Percentiles rank a stretch among this genome's conserved stretches.
These are phyloP conservation scores for Microchirus variegatus DNA, from an alignment of 2,797 vertebrate species.

Conservation along the genomic window DNA sequence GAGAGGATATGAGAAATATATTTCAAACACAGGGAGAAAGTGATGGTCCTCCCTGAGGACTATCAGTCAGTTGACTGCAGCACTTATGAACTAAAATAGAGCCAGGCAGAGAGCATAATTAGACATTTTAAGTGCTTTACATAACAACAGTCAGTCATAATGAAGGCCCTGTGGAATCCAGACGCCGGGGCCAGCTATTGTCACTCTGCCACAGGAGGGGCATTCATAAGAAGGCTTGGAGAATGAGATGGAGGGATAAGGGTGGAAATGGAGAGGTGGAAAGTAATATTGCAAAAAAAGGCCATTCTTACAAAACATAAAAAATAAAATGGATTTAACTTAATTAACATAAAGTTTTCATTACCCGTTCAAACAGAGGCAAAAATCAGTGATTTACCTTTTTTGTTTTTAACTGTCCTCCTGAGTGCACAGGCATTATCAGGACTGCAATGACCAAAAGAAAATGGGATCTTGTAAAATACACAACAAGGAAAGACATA, in stretches of 20 bases:
- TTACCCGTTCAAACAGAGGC: slow-evolving; percentile 17
- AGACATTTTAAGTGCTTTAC: slow-evolving; percentile 81
- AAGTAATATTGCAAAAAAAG: slow-evolving; percentile 39
- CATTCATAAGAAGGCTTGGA: slow-evolving; percentile 46
- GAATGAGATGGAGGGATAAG: slow-evolving; percentile 52
- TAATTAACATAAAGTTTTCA: slow-evolving; percentile 45
- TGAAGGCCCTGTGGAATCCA: slow-evolving; percentile 69
- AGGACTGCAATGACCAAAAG: slow-evolving; percentile 40
- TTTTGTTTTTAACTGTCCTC: slow-evolving; percentile 11
- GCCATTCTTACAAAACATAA: slow-evolving; percentile 16
- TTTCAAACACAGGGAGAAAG: slow-evolving; percentile 66
- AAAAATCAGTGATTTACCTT: slow-evolving; percentile 32
- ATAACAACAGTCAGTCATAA: slow-evolving; percentile 77
- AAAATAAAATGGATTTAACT: slow-evolving; percentile 29
- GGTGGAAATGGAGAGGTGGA: slow-evolving; percentile 18
- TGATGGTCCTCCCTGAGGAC: slow-evolving; percentile 63
- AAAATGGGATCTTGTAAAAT: slow-evolving; percentile 29
- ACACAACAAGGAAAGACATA: slow-evolving; percentile 11
- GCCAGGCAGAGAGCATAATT: slow-evolving; percentile 77
- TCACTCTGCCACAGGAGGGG: slow-evolving; percentile 59
- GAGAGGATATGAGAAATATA: slow-evolving; percentile 66
- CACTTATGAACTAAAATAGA: slow-evolving; percentile 81
- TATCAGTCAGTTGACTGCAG: slow-evolving; percentile 75
- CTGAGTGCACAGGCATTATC: slow-evolving; percentile 9
- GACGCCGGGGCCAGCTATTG: slow-evolving; percentile 63